Evolutionary conservation across 2,888 invertebrate genomes (phyloP), one percentile per base, ranked within the genome.

Genomic region (Drosophila eohydei): DNA sequence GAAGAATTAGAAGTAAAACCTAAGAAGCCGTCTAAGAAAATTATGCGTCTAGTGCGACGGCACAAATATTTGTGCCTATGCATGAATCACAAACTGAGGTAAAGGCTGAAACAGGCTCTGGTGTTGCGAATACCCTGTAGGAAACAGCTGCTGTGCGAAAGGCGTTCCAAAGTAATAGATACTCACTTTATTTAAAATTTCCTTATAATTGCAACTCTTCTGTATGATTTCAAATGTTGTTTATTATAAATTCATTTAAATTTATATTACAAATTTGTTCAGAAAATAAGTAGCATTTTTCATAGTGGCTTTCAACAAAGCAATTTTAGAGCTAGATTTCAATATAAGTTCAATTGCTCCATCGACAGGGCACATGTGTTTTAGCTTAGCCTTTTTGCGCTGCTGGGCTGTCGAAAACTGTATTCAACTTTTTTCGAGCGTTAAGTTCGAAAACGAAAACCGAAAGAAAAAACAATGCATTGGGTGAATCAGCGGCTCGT

Each of bases 401-500:
- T 9, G 38, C 38, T 38, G 38, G 4, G 48, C 32, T 50, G 32
- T 34, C 56, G 55, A 32, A 74, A 74, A 63, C 54, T 8, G 56
- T 73, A 36, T 67, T 61, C 59, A 26, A 64, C 64, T 51, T 56
- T 46, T 56, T 56, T 66, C 43, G 56, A 60, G 32, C 21, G 30
- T 8, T 9, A 50, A 32, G 50, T 32, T 50, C 16, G 48, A 50
- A 50, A 50, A 30, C 4, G n/a, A 9, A 30, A 50, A 14, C 11
- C 44, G 30, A 32, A 21, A 7, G 11, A 16, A 16, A 50, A 32
- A 3, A 52, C 51, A 65, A 59, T 71, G 50, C 59, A 64, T 41
- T 16, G 57, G 66, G 66, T 72, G 72, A 72, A 72, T 73, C 72
- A 71, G 70, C 62, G 52, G 11, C 14, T 48, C 52, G 62, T 61